Percentiles rank a stretch among this genome's conserved stretches.
Conservation (phyloP, 2,113 vertebrate species). For the Vulpes ferrilata region DNA sequence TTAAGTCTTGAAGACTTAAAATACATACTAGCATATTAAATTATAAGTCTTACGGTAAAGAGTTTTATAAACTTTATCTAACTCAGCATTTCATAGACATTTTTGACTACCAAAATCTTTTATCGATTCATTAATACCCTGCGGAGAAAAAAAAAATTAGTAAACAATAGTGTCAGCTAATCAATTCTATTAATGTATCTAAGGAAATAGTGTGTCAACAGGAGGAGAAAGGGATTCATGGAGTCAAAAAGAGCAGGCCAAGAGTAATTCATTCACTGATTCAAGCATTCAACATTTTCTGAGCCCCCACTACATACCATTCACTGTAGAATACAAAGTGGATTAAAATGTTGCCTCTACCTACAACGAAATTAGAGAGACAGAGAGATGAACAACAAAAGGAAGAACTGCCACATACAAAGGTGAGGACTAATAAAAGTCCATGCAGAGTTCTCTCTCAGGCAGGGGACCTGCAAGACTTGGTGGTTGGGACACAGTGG, state of each 20-base stretch:
- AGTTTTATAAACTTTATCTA: background rate
- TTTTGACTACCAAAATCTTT: constrained; percentile 23
- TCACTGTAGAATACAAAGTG: background rate
- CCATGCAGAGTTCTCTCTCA: background rate
- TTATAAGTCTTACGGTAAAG: background rate
- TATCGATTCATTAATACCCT: constrained; percentile 53
- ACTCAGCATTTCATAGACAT: constrained; percentile 19
- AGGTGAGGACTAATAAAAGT: background rate
- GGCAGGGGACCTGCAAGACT: background rate
- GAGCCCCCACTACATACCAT: background rate
- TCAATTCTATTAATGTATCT: constrained; percentile 39
- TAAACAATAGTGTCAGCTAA: constrained; percentile 33
- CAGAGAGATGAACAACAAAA: background rate
- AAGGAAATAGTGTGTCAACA: background rate
- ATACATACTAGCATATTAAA: constrained; percentile 8
- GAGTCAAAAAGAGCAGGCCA: background rate
- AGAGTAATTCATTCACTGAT: background rate
- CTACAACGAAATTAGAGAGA: background rate
- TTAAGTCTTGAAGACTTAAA: constrained; percentile 36
- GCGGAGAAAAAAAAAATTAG: constrained; percentile 34
- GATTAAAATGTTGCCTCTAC: background rate
- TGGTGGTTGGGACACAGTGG: background rate
- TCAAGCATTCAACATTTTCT: background rate
- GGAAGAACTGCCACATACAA: background rate
- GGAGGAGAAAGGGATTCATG: background rate